Conservation (phyloP, 2,888 invertebrate species). For the Willowsia nigromaculata region DNA sequence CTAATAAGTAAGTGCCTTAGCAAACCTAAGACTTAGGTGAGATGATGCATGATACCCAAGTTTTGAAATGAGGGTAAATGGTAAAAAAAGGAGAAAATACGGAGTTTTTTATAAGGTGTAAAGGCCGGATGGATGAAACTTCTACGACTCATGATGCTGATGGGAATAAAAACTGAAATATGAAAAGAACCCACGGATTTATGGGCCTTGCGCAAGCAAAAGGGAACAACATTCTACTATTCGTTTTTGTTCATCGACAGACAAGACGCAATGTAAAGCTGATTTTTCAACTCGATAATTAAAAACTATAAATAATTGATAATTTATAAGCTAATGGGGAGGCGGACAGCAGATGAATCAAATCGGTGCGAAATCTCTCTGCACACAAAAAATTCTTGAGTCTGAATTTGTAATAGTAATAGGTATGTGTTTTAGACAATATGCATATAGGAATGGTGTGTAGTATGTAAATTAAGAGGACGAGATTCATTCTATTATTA, state of each 20-base stretch:
- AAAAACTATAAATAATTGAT: slow-evolving; percentile 79
- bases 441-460: neutral
- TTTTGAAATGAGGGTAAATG: slow-evolving; percentile 27
- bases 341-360: slow-evolving; percentile 72
- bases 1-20: neutral
- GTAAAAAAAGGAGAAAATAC: slow-evolving; percentile 8
- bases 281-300: slow-evolving; percentile 76
- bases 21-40: slow-evolving; percentile 19
- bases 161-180: slow-evolving; percentile 8
- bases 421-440: neutral
- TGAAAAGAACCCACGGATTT: slow-evolving; percentile 35
- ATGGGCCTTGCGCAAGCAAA: neutral
- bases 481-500: slow-evolving; percentile 47
- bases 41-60: slow-evolving; percentile 46
- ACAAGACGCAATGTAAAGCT: slow-evolving; percentile 60
- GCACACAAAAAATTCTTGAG: slow-evolving; percentile 14
- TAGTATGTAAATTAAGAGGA: slow-evolving; percentile 67
- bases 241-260: neutral
- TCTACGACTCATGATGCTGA: neutral
- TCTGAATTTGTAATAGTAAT: slow-evolving; percentile 2
- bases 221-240: neutral
- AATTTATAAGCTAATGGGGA: slow-evolving; percentile 78
- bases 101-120: neutral
- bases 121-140: slow-evolving; percentile 18
- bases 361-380: slow-evolving; percentile 77